Conservation (phyloP, 2,888 invertebrate species). For the Megalurothrips usitatus region DNA sequence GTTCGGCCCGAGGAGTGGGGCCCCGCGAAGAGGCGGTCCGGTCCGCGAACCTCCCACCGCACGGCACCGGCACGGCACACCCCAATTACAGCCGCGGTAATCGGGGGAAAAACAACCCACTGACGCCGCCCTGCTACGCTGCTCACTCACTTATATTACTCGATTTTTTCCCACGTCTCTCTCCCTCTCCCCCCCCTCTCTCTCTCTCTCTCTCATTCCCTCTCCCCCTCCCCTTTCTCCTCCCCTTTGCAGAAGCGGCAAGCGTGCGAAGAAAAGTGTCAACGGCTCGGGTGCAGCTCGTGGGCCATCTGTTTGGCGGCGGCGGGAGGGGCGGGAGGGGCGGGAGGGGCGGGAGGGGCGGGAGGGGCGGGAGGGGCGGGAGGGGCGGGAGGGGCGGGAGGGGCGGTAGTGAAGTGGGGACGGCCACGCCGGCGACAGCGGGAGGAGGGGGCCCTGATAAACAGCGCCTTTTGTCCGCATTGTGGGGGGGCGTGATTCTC, state of each 20-base stretch:
- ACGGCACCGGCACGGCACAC: too few relatives aligned
- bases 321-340: neutral
- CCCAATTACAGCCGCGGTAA: too few relatives aligned
- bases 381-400: neutral
- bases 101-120: too few relatives aligned
- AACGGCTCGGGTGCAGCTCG: neutral
- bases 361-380: neutral
- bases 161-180: neutral
- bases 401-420: neutral
- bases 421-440: neutral
- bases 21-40: too few relatives aligned
- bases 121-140: too few relatives aligned
- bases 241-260: neutral
- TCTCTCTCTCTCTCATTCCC: neutral
- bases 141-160: too few relatives aligned
- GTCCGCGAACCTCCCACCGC: too few relatives aligned
- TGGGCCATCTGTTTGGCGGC: neutral
- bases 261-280: neutral
- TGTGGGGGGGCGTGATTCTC: neutral
- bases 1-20: too few relatives aligned
- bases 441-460: neutral
- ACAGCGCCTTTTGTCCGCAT: constrained; percentile 5
- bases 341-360: neutral
- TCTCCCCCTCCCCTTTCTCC: neutral
- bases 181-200: neutral